These are phyloP conservation scores for Calameuta filiformis DNA, from an alignment of 2,888 invertebrate species.

Conservation along the genomic window DNA sequence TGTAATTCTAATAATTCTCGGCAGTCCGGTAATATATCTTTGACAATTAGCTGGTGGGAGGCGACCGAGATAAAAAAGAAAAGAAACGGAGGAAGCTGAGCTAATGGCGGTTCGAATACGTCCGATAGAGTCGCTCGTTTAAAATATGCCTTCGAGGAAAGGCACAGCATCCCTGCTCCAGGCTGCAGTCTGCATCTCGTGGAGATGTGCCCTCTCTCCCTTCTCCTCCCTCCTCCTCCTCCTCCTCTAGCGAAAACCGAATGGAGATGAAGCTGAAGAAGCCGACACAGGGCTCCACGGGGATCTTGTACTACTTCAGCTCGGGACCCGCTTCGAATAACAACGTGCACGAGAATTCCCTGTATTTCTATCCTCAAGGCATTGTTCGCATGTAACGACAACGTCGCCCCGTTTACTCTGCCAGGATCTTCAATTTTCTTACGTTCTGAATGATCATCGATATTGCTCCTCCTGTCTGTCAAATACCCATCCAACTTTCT, in stretches of 20 bases:
- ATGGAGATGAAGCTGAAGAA: neutral
- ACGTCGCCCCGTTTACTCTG: neutral
- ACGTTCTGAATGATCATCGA: neutral
- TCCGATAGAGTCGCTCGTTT: neutral
- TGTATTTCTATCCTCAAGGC: neutral
- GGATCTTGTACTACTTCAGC: neutral
- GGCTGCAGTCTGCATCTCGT: neutral
- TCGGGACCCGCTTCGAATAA: neutral
- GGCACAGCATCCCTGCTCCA: neutral
- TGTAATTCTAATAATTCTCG: neutral
- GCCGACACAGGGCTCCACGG: neutral
- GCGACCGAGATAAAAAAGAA: neutral
- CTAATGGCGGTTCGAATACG: neutral
- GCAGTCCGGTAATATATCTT: neutral
- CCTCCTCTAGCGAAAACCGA: neutral
- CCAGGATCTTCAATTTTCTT: neutral
- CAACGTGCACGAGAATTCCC: neutral
- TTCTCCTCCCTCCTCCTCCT: too few relatives aligned
- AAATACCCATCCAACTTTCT: neutral
- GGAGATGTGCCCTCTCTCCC: neutral
- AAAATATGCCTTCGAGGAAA: neutral
- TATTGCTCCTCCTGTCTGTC: neutral
- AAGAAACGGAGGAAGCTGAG: neutral
- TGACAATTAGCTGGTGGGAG: neutral
- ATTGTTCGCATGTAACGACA: neutral